Evolutionary conservation across 2,888 invertebrate species (phyloP), one percentile per base, ranked within the genome.

Genomic region (Agriopis aurantiaria): DNA sequence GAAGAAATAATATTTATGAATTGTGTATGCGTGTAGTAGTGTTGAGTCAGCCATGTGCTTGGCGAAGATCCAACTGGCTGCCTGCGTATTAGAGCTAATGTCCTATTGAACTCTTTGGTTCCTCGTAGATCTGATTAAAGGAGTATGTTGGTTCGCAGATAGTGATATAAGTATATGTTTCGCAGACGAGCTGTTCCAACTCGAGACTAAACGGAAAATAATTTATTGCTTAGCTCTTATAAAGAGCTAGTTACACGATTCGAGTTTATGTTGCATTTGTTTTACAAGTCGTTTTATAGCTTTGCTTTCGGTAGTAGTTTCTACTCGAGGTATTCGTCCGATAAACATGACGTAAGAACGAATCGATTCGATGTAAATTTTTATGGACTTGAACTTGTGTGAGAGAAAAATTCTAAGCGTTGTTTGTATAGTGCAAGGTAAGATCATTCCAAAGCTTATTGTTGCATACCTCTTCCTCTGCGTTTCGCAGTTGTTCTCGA

Each of bases 401-500:
- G 33, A 52, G 41, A 43, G 14, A 41, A 45, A 4, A 64, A 55
- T 5, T 56, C 0, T 64, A n/a, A 55, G 17, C 33, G 9, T 63
- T 8, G 45, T 41, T 40, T 57, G 57, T 58, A 41, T 46, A 63
- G 62, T 52, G 56, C 14, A 49, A 23, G 23, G 55, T 43, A n/a
- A 51, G 10, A 5, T 33, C 9, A 3, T 23, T 55, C 0, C 1
- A 17, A 43, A 23, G 12, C 0, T 45, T 45, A 49, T 53, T 62
- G 8, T 23, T 58, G 46, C 23, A 17, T 92, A 97, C 97, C 96
- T 99, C 99, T 91, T 98, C 98, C 89, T 99, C 99, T 12, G 98
- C 97, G 88, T 98, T 99, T 75, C 97, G 96, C 11, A 99, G 92
- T 87, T 99, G 99, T 88, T 99, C 99, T 65, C 98, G 96, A 14